Percentiles rank a stretch among this genome's conserved stretches.
These are phyloP conservation scores for Sphinx pinastri DNA, from an alignment of 2,888 invertebrate genomes.

Conservation along the genomic window DNA sequence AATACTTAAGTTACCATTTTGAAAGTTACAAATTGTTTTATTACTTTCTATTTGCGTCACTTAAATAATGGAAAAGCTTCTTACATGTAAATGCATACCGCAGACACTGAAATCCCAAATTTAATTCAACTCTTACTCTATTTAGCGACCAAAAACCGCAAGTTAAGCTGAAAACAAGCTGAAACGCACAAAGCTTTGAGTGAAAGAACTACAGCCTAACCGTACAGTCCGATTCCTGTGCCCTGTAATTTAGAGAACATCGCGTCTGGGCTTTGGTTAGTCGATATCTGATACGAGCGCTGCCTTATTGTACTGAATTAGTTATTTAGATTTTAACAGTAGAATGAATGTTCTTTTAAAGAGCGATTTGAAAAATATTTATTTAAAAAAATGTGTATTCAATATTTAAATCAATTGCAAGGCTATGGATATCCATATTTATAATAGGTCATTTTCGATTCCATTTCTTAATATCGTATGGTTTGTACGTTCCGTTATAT, in stretches of 20 bases:
- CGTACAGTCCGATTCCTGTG: constrained; percentile 49
- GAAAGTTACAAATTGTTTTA: no score
- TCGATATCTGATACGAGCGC: constrained; percentile 29
- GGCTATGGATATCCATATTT: no score
- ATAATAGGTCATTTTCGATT: not conserved
- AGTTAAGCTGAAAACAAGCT: constrained; percentile 62
- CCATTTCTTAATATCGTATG: no score
- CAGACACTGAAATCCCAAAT: constrained; percentile 27
- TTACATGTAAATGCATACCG: no score
- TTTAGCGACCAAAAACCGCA: constrained; percentile 62
- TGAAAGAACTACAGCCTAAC: constrained; percentile 54
- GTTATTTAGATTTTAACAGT: not conserved
- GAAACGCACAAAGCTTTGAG: constrained; percentile 67
- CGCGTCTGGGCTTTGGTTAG: constrained; percentile 30
- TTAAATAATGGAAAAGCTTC: no score
- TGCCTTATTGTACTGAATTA: constrained; percentile 3
- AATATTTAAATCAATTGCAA: no score
- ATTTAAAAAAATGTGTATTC: no score
- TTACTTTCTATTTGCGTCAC: no score
- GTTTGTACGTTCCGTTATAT: not conserved
- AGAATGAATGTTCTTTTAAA: not conserved
- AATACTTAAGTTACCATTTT: no score
- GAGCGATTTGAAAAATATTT: no score
- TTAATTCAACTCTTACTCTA: constrained; percentile 44
- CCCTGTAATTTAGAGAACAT: constrained; percentile 63